These are phyloP conservation scores for Rhinoraja longicauda DNA, from an alignment of 2,797 vertebrate species.

Conservation along the genomic window DNA sequence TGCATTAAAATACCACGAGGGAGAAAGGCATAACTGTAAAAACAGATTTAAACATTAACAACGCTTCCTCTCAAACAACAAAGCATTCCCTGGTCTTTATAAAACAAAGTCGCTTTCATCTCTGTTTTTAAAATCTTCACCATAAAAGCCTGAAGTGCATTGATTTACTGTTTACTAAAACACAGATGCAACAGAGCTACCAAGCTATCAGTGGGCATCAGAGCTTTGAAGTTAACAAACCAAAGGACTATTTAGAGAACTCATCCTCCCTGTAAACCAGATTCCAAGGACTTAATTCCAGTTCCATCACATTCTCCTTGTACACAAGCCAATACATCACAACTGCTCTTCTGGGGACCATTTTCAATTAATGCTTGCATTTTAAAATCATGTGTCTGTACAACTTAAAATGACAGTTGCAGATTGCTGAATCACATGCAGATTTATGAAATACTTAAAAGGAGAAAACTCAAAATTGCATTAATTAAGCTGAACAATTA, in stretches of 20 bases:
- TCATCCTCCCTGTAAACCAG: background rate
- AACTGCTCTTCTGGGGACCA: background rate
- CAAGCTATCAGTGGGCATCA: background rate
- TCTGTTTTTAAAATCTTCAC: background rate
- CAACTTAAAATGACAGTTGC: background rate
- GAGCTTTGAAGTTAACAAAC: background rate
- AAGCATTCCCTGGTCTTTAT: background rate
- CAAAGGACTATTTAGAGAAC: background rate
- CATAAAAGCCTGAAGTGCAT: background rate
- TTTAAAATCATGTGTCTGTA: background rate
- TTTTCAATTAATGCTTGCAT: background rate
- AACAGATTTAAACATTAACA: background rate
- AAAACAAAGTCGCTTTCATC: background rate
- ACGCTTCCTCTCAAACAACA: background rate
- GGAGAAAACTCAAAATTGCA: background rate
- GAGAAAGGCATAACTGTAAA: background rate
- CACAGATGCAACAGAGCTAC: background rate
- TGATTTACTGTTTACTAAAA: background rate
- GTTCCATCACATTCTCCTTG: background rate
- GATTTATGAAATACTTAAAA: background rate
- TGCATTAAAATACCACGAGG: background rate
- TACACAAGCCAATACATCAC: background rate
- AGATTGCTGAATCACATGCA: background rate
- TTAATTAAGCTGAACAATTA: background rate
- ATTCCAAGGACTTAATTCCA: background rate